phyloP scores from a whole-genome alignment of 1,140 invertebrate species.

The Lucilia cuprina region DNA sequence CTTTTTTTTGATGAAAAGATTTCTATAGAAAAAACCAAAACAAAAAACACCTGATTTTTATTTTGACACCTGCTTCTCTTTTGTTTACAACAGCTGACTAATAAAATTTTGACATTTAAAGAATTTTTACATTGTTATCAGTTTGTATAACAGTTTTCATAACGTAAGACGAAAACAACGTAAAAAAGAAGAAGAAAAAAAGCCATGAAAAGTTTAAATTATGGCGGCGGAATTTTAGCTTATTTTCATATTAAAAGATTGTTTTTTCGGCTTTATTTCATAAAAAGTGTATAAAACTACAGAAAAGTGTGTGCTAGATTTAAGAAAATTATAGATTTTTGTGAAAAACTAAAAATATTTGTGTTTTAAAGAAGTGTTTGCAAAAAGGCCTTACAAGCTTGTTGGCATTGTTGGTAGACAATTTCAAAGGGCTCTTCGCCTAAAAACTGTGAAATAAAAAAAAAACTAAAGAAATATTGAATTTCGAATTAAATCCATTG shows the following conservation, averaged over 20 bases:
- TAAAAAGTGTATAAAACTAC: too few species aligned
- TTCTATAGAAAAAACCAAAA: too few species aligned
- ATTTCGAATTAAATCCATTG: not conserved
- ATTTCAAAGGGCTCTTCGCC: constrained; percentile 40
- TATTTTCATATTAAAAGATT: not conserved
- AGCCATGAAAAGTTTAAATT: not conserved
- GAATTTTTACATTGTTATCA: too few species aligned
- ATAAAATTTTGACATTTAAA: too few species aligned
- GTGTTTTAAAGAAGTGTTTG: not conserved
- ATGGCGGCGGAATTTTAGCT: not conserved
- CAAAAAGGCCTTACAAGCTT: constrained; percentile 73
- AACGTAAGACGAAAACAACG: not conserved
- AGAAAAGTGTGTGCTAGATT: too few species aligned
- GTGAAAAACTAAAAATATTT: not conserved
- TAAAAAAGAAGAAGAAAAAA: not conserved
- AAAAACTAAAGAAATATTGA: not conserved
- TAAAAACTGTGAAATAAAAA: constrained; percentile 20
- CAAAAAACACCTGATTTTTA: too few species aligned
- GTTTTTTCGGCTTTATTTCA: too few species aligned
- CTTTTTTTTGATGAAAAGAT: too few species aligned
- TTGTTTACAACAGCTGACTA: too few species aligned
- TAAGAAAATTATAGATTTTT: too few species aligned
- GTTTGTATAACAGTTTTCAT: too few species aligned
- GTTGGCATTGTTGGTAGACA: constrained; percentile 41
- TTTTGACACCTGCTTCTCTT: too few species aligned